phyloP scores from a whole-genome alignment of 1,140 invertebrate species.

The Wasmannia auropunctata region DNA sequence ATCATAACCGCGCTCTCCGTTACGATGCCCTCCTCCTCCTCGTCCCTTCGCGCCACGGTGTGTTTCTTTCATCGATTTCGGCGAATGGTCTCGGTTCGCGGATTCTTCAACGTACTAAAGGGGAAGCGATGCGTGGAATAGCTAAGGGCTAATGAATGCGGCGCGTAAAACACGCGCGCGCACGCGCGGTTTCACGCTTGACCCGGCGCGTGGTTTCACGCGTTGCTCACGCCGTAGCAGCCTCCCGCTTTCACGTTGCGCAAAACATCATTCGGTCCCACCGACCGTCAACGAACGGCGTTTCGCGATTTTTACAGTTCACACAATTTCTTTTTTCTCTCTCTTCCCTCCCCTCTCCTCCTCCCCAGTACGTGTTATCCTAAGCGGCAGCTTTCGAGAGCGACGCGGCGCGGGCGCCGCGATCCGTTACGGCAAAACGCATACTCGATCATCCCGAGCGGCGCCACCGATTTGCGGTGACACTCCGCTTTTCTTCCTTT shows the following conservation, averaged over 20 bases:
- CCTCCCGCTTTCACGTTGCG: slow-evolving; percentile 53
- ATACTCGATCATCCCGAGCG: slow-evolving; percentile 1
- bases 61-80: neutral
- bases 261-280: slow-evolving; percentile 44
- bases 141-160: neutral
- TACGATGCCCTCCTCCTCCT: neutral
- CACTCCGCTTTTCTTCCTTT: slow-evolving; percentile 3
- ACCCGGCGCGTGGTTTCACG: slow-evolving; percentile 20
- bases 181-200: neutral
- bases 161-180: neutral
- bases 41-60: no score
- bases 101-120: neutral
- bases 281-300: neutral
- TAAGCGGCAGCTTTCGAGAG: neutral
- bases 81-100: neutral
- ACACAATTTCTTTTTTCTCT: neutral
- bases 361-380: no score
- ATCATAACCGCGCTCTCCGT: neutral
- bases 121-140: neutral
- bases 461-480: slow-evolving; percentile 14
- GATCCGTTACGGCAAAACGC: slow-evolving; percentile 17
- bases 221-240: slow-evolving; percentile 19
- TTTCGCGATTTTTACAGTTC: slow-evolving; percentile 33
- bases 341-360: neutral
- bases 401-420: neutral